Evolutionary conservation across 2,797 vertebrate species (phyloP), one percentile per base, ranked within the genome.

Genomic region (Eulemur rubriventer): DNA sequence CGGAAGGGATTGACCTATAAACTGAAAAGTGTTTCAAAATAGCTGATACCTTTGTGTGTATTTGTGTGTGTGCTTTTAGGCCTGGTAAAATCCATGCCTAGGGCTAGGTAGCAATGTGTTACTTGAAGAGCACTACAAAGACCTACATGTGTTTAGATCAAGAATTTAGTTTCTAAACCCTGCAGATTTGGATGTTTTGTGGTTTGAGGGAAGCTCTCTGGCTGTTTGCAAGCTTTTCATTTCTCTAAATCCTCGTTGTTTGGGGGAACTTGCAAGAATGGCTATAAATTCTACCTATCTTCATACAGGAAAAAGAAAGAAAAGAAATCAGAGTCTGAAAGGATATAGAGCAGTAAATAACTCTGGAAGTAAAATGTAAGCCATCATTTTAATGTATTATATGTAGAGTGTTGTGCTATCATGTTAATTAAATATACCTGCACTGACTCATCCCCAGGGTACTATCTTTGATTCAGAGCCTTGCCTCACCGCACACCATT

Each of bases 1-100:
- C 8, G 13, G 55, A 76, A 97, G 9, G 30, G 92, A 96, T 87
- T 85, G 91, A 97, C 90, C 80, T 83, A 86, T 96, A 95, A 96
- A 97, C 63, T 55, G 26, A 6, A 65, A 92, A 93, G 24, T 46
- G 16, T 95, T 92, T 94, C 22, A 78, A 63, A 50, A 28, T n/a
- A 30, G 7, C 48, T 61, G 16, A 70, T 61, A n/a, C 24, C 17
- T 84, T 30, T 70, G 20, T 59, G 46, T 65, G 35, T 75, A 28
- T 41, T 4, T 26, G 1, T 65, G 33, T 89, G 73, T 80, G 30
- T 93, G 35, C 76, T 65, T 57, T 87, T 43, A 61, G 57, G n/a
- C 24, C 13, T 72, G 57, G 30, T 79, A 83, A 95, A 93, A 91
- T 95, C 85, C 35, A 41, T 43, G 69, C 72, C 72, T 89, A 63